Base-by-base conservation (phyloP, 2,888 invertebrate genomes). In the Drosophila neonasuta region DNA sequence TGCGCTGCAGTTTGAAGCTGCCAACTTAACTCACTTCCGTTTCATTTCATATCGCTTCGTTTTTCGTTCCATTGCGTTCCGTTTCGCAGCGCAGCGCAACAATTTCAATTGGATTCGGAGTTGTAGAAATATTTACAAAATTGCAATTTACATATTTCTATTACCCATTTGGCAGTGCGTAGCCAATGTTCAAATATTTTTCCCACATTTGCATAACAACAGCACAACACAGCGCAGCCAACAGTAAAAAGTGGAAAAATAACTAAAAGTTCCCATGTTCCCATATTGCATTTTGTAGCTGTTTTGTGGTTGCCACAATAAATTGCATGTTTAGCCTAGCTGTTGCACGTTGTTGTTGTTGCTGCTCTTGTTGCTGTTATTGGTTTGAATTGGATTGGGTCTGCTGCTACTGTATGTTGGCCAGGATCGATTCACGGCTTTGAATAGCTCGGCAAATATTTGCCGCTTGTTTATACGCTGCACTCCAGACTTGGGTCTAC, bases 271-370 rank as follows among this genome's bases (percentile, higher is more conserved):
- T 79, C 69, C 71, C 77, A 80, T 79, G 73, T 73, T 75, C 56
- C 36, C 71, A 67, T 48, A 54, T 61, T 64, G 79, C 74, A 68
- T 78, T 76, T 78, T 65, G 56, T 52, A 44, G 49, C 42, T 51
- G 49, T 45, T 49, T 49, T 49, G 62, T 62, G 51, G 59, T 42
- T 74, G 66, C 70, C 73, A 73, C 77, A 73, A 67, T 79, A 83
- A 79, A 77, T 76, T 71, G 79, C 77, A 70, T 70, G 63, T 64
- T 66, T 42, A 52, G 71, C 30, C 52, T 68, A 54, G 78, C 74
- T 72, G 76, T 61, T 72, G 78, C 63, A 50, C 15, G 51, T 36
- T 51, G 17, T 49, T 34, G 39, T n/a, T 49, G 36, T 3, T 17
- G 41, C 30, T 45, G 55, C 11, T 13, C 15, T n/a, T 42, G 42